Evolutionary conservation across 1,140 invertebrate species (phyloP), one percentile per base, ranked within the genome.

Genomic region (Temnothorax curvispinosus): DNA sequence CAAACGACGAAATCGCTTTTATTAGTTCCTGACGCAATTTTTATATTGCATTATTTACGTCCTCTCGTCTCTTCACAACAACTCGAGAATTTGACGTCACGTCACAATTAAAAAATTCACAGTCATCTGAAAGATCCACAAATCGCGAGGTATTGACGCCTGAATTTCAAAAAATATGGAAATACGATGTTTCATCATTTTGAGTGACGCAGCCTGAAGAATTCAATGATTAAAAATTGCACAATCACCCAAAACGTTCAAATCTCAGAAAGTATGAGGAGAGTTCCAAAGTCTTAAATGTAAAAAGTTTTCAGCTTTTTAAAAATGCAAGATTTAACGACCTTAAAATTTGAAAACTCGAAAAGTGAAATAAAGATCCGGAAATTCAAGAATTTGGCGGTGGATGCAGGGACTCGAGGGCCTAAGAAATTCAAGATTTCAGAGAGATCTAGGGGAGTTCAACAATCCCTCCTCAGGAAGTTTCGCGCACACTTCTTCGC

Each of bases 1-100:
- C 41, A 71, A 64, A 44, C 21, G 38, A 64, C 13, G 54, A 74
- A 74, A 47, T 7, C 18, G 27, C n/a, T 60, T 58, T 71, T 44
- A 71, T 56, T 72, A 72, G 11, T 35, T 47, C 4, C n/a, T 60
- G 47, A 60, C 8, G 80, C 11, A 54, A 47, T 50, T 38, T 81
- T 47, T 18, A 0, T 47, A 21, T 72, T 18, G 44, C 8, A 3
- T 58, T 47, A 52, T 54, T 56, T 58, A 35, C 8, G 11, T 72
- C 32, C 18, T 72, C 21, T 15, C 13, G 0, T 76, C 32, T 75
- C 6, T 3, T 69, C 21, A 27, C 41, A 47, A 69, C n/a, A 21
- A 44, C n/a, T 4, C 64, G 13, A n/a, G n/a, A 56, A 54, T 47
- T 65, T 13, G 41, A 50, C 65, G 21, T 69, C 65, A 67, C 1